These are phyloP conservation scores for Drosophila kanapiae DNA, from an alignment of 1,140 invertebrate species.

Conservation along the genomic window DNA sequence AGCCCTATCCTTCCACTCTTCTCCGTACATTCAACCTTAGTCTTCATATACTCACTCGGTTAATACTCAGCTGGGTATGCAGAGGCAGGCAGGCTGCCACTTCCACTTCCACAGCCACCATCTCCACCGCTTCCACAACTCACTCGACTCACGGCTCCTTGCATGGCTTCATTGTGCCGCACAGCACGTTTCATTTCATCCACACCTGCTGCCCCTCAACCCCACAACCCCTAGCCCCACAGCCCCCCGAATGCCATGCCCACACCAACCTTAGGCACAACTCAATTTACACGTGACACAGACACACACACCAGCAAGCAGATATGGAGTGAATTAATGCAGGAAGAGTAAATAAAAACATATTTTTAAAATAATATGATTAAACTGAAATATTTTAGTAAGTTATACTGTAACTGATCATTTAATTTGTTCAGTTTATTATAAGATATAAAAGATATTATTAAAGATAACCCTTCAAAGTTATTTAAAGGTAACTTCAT, in stretches of 20 bases:
- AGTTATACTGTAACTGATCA: neutral
- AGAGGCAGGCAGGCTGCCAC: constrained; percentile 15
- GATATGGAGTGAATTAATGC: constrained; percentile 58
- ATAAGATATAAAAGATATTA: neutral
- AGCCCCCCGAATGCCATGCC: neutral
- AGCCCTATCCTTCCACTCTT: neutral
- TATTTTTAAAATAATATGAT: constrained; percentile 1
- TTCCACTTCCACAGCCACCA: constrained; percentile 1
- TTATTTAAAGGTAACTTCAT: too few relatives aligned
- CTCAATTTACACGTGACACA: constrained; percentile 81
- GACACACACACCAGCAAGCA: constrained; percentile 33
- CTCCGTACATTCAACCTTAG: constrained; percentile 20
- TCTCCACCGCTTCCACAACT: constrained; percentile 1
- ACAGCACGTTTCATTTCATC: constrained; percentile 80
- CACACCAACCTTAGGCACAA: constrained; percentile 43
- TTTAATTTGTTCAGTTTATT: neutral
- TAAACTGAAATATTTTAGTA: neutral
- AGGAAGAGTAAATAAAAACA: constrained; percentile 31
- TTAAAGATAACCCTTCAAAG: too few relatives aligned
- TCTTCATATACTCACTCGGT: constrained; percentile 26
- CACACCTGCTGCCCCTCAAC: constrained; percentile 36
- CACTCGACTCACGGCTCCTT: constrained; percentile 50
- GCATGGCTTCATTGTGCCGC: constrained; percentile 79
- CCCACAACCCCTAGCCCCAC: neutral
- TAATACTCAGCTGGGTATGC: constrained; percentile 38